Conservation (phyloP, 2,113 vertebrate species). For the Eidolon helvum region DNA sequence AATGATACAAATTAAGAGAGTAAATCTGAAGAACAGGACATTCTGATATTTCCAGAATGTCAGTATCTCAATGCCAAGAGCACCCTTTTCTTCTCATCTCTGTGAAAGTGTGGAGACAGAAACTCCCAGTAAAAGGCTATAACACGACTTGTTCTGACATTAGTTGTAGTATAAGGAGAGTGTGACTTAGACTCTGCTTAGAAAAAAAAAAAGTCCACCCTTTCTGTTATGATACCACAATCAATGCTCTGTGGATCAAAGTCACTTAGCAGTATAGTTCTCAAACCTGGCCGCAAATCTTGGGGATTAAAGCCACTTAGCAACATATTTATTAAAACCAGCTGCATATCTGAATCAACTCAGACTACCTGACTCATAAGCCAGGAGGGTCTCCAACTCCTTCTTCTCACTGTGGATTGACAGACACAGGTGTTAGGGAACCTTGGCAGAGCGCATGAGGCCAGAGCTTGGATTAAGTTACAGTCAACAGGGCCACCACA, state of each 20-base stretch:
- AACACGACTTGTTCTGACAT: neutral
- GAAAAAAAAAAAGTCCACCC: neutral
- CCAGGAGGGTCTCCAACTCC: too few relatives aligned
- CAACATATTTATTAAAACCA: neutral
- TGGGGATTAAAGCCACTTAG: neutral
- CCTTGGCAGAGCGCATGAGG: neutral
- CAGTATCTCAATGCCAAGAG: conserved; percentile 28
- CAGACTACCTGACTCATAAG: neutral
- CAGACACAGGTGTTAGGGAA: neutral
- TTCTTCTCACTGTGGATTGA: neutral
- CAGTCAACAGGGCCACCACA: neutral
- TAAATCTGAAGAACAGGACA: conserved; percentile 47
- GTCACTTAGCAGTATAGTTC: neutral
- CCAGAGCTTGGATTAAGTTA: neutral
- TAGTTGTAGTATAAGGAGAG: neutral
- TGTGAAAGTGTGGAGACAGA: conserved; percentile 24
- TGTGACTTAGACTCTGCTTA: neutral
- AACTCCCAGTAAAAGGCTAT: neutral
- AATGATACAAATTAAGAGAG: conserved; percentile 50
- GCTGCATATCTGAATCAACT: neutral
- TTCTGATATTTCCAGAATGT: conserved; percentile 70
- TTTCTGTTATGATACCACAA: neutral
- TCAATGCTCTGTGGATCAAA: neutral
- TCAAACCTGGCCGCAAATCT: neutral
- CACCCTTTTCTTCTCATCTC: neutral